Conservation (phyloP, 2,888 invertebrate genomes). For the Leptothorax acervorum region DNA sequence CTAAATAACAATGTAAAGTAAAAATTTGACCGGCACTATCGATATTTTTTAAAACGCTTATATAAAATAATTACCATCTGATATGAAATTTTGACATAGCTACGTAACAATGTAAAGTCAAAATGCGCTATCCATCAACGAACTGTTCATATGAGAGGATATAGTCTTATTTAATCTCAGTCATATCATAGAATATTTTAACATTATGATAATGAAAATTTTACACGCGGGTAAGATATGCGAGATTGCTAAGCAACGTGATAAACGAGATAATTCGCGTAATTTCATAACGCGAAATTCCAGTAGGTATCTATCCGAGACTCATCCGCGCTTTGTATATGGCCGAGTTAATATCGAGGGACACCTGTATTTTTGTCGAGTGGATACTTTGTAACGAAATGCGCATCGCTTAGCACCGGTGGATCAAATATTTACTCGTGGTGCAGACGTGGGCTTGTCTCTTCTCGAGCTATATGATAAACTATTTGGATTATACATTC, state of each 20-base stretch:
- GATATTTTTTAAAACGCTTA: no score
- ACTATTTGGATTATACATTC: conserved; percentile 51
- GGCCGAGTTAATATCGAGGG: not conserved
- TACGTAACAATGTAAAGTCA: not conserved
- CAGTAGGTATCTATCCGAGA: not conserved
- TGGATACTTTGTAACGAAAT: conserved; percentile 35
- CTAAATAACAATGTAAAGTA: not conserved
- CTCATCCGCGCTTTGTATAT: not conserved
- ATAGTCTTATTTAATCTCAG: not conserved
- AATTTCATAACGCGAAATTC: not conserved
- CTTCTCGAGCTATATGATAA: conserved; percentile 22
- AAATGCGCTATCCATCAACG: not conserved
- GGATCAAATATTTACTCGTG: conserved; percentile 43
- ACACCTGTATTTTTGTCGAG: conserved; percentile 30
- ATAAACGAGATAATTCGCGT: not conserved
- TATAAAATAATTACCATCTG: no score
- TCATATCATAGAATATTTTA: conserved; percentile 11
- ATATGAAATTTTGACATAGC: not conserved
- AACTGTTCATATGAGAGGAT: not conserved
- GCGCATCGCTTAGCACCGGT: conserved; percentile 24
- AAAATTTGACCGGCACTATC: not conserved
- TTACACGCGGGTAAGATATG: not conserved
- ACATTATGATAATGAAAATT: not conserved
- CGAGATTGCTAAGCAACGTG: not conserved
- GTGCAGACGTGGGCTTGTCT: conserved; percentile 16